These are phyloP conservation scores for Pseudolycoriella hygida DNA, from an alignment of 2,888 invertebrate genomes.

Conservation along the genomic window DNA sequence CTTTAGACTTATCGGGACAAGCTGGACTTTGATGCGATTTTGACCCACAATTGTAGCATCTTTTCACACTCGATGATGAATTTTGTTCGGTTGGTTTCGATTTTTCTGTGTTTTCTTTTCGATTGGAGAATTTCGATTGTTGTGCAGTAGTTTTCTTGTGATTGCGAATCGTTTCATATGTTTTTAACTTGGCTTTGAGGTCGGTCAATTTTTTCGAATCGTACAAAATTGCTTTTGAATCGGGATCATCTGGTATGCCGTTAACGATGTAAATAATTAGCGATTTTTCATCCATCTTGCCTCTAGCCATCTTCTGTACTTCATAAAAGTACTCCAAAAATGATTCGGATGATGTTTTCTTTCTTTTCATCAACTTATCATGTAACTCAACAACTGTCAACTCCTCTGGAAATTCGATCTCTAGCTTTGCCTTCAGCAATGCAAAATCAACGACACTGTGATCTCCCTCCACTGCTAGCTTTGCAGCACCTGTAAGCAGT, in stretches of 20 bases:
- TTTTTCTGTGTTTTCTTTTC: not conserved
- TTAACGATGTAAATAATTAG: constrained; percentile 7
- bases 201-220: not conserved
- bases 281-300: constrained; percentile 7
- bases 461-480: constrained; percentile 4
- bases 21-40: constrained; percentile 4
- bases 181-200: not conserved
- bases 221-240: constrained; percentile 8
- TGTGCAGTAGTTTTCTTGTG: not conserved
- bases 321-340: constrained; percentile 8
- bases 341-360: constrained; percentile 7
- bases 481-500: constrained; percentile 7
- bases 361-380: constrained; percentile 3
- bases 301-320: constrained; percentile 9
- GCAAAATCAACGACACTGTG: constrained; percentile 4
- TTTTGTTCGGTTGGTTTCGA: too few relatives aligned
- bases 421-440: constrained; percentile 5
- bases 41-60: too few relatives aligned
- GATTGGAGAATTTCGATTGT: not conserved
- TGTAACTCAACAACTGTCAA: constrained; percentile 8
- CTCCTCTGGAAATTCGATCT: constrained; percentile 5
- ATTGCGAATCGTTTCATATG: not conserved
- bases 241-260: constrained; percentile 7
- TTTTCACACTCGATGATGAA: too few relatives aligned
- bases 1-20: constrained; percentile 7